Evolutionary conservation across 2,797 vertebrate species (phyloP).

Genomic region (Falco naumanni): DNA sequence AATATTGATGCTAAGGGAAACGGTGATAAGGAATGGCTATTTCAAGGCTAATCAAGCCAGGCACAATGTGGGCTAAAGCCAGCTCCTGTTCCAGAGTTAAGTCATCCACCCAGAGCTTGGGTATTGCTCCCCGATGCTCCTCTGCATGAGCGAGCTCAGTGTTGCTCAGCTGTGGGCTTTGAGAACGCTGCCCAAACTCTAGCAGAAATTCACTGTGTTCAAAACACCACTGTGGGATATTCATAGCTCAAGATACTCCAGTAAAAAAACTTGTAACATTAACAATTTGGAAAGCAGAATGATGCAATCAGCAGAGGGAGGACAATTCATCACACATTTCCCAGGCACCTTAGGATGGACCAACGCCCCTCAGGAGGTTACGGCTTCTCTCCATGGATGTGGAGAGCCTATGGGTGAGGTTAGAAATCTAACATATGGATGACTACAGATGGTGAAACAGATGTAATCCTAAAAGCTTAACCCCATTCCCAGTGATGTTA

Average conservation of each 20-base stretch:
- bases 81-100: background rate
- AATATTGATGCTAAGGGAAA: background rate
- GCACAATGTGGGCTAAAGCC: background rate
- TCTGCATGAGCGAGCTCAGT: background rate
- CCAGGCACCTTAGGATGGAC: background rate
- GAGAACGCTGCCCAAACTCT: background rate
- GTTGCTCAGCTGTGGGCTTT: background rate
- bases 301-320: background rate
- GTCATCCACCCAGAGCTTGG: fast-evolving
- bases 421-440: background rate
- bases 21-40: background rate
- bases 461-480: conserved; percentile 36
- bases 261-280: background rate
- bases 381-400: background rate
- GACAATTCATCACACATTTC: background rate
- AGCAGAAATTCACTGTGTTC: background rate
- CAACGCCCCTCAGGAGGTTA: background rate
- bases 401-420: background rate
- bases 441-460: conserved; percentile 28
- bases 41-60: background rate
- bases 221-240: background rate
- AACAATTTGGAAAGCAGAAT: background rate
- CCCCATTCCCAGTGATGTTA: background rate
- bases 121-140: background rate
- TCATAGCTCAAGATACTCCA: background rate